phyloP scores from a whole-genome alignment of 2,888 invertebrate genomes.

The Smittia sp. region DNA sequence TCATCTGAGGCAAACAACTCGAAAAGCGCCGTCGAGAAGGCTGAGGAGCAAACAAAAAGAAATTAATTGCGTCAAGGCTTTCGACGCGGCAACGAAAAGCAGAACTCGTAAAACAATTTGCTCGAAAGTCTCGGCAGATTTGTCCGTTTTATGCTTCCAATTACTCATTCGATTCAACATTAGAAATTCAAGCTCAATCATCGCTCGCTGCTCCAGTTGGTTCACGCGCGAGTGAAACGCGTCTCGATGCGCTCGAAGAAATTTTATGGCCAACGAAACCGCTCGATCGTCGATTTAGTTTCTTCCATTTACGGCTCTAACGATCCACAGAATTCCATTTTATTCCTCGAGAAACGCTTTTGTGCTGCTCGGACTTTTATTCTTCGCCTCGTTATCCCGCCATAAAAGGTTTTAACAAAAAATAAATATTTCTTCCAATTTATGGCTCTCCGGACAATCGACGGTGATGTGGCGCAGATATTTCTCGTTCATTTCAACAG shows the following conservation, averaged over 20 bases:
- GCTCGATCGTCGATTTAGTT: neutral
- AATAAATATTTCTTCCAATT: neutral
- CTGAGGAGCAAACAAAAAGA: too few species aligned
- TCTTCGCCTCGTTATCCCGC: neutral
- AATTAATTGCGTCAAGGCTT: too few species aligned
- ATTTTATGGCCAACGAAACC: neutral
- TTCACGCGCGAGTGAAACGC: too few species aligned
- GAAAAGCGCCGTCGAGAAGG: too few species aligned
- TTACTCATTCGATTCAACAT: neutral
- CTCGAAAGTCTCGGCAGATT: too few species aligned
- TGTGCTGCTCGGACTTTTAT: neutral
- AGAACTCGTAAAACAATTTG: too few species aligned
- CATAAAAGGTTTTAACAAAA: conserved; percentile 8
- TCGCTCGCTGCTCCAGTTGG: neutral
- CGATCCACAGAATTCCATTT: neutral
- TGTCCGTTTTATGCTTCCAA: too few species aligned
- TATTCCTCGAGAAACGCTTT: neutral
- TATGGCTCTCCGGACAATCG: too few species aligned
- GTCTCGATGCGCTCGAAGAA: neutral
- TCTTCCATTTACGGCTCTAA: neutral
- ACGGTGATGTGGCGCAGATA: too few species aligned
- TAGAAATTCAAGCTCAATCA: neutral
- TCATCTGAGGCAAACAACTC: too few species aligned
- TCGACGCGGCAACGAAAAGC: too few species aligned
- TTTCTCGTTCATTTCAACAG: neutral